Evolutionary conservation across 2,888 invertebrate genomes (phyloP).

Genomic region (Drosophila paranaensis): DNA sequence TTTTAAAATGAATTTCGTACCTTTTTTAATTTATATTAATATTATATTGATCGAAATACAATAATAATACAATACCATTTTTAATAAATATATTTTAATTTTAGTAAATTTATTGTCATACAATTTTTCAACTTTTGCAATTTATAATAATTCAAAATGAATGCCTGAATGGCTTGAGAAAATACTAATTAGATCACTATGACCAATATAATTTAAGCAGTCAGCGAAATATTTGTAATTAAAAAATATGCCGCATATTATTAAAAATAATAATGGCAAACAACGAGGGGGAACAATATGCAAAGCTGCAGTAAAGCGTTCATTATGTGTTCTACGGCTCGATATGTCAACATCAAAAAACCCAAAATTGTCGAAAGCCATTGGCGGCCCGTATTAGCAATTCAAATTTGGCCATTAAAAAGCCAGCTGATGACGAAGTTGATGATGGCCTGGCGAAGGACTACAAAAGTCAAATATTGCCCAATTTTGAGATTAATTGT

Average conservation of each 20-base stretch:
- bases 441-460: conserved; percentile 43
- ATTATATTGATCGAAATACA: too few species aligned
- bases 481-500: conserved; percentile 82
- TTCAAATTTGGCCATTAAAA: conserved; percentile 81
- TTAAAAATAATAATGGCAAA: conserved; percentile 31
- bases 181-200: conserved; percentile 18
- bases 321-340: conserved; percentile 73
- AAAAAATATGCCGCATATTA: conserved; percentile 42
- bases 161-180: not conserved
- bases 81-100: not conserved
- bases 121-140: too few species aligned
- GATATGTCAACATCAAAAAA: conserved; percentile 76
- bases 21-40: not conserved
- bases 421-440: conserved; percentile 60
- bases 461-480: conserved; percentile 81
- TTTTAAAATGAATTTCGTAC: not conserved
- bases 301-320: conserved; percentile 65
- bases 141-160: too few species aligned
- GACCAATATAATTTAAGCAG: conserved; percentile 8
- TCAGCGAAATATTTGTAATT: conserved; percentile 16
- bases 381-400: conserved; percentile 62
- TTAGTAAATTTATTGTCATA: too few species aligned
- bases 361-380: conserved; percentile 35
- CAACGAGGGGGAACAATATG: conserved; percentile 54
- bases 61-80: not conserved